These are phyloP conservation scores for Aurelia aurita DNA, from an alignment of 30 jellyfish, hydroid and myxozoan species.

Conservation along the genomic window DNA sequence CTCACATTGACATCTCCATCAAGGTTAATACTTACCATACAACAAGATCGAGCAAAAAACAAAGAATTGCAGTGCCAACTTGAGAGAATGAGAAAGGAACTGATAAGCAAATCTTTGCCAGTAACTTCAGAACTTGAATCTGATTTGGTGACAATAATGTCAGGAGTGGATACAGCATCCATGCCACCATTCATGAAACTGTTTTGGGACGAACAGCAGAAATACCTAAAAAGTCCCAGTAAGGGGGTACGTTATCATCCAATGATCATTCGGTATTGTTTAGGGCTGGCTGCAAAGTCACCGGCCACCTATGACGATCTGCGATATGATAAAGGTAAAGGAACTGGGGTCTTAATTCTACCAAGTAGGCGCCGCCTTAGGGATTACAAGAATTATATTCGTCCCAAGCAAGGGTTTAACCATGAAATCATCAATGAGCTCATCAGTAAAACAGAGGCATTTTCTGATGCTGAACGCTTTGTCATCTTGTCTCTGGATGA, in stretches of 20 bases:
- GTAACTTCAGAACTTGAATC: too few relatives aligned
- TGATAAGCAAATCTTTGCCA: too few relatives aligned
- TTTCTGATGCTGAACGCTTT: slow-evolving; percentile 36
- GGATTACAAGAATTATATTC: slow-evolving; percentile 66
- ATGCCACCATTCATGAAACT: too few relatives aligned
- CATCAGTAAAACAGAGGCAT: slow-evolving; percentile 13
- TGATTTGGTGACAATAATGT: too few relatives aligned
- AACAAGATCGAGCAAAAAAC: too few relatives aligned
- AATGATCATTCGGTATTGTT: too few relatives aligned
- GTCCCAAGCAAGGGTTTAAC: slow-evolving; percentile 77
- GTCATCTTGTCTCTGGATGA: slow-evolving; percentile 38
- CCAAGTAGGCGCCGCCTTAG: slow-evolving; percentile 73
- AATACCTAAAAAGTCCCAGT: too few relatives aligned
- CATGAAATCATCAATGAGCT: slow-evolving; percentile 54
- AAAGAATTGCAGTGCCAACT: too few relatives aligned
- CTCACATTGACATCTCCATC: too few relatives aligned
- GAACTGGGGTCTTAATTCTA: slow-evolving; percentile 60
- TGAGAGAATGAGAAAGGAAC: too few relatives aligned
- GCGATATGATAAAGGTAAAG: slow-evolving; percentile 50
- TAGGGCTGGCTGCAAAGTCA: slow-evolving; percentile 77
- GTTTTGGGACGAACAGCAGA: slow-evolving; percentile 80
- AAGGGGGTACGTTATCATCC: slow-evolving; percentile 56
- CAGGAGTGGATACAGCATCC: too few relatives aligned
- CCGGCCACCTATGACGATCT: slow-evolving; percentile 68
- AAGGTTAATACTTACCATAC: too few relatives aligned